A percentile compares a stretch with the other conserved stretches of the same genome.
phyloP scores from a whole-genome alignment of 2,797 vertebrate species.

The Limosa lapponica region DNA sequence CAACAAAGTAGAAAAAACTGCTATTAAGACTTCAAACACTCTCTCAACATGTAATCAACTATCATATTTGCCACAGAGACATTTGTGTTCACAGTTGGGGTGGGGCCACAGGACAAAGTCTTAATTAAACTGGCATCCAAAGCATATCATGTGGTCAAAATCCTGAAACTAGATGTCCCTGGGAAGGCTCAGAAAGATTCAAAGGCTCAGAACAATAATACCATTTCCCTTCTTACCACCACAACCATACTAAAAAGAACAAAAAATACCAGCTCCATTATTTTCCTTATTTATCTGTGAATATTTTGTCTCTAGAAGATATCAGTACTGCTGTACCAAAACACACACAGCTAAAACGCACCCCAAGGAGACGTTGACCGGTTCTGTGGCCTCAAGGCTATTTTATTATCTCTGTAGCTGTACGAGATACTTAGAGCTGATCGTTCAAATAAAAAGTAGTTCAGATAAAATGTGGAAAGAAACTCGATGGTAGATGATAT shows the following conservation, averaged over 20 bases:
- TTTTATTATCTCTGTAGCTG: neutral
- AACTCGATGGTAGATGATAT: neutral
- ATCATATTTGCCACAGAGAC: neutral
- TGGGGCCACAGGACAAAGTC: neutral
- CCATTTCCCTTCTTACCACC: neutral
- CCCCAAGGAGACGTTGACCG: neutral
- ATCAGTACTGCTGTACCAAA: neutral
- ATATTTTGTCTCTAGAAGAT: constrained; percentile 24
- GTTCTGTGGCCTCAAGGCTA: neutral
- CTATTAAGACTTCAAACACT: neutral
- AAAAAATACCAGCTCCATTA: neutral
- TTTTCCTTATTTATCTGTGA: neutral
- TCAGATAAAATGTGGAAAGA: neutral
- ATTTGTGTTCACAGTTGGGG: neutral
- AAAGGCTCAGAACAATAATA: neutral
- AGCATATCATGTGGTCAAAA: neutral
- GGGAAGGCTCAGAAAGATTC: neutral
- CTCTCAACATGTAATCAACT: neutral
- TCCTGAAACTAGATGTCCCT: neutral
- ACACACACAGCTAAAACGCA: neutral
- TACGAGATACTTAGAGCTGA: neutral
- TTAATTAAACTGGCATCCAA: neutral
- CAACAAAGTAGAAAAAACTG: neutral
- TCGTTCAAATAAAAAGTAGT: neutral
- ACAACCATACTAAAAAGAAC: neutral